Conservation (phyloP, 92 coral and sea anemone genomes). For the Zoanthus sansibaricus region DNA sequence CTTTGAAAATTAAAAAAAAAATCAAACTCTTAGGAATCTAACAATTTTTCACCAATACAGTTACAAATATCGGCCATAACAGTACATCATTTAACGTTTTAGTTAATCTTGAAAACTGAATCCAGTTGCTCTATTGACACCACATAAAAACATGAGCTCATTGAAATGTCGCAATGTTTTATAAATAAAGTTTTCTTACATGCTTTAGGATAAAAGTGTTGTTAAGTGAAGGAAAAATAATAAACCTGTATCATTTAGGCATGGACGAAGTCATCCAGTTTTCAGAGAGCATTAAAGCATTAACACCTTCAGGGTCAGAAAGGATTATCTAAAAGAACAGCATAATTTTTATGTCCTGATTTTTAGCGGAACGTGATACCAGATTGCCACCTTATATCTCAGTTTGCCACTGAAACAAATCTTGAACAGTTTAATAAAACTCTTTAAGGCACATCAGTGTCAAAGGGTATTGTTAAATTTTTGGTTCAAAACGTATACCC, state of each 20-base stretch:
- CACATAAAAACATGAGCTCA: constrained; percentile 31
- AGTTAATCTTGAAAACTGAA: not conserved
- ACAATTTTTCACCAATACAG: not conserved
- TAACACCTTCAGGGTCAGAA: too few species aligned
- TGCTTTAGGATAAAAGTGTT: not conserved
- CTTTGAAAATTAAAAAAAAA: not conserved
- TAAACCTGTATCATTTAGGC: too few species aligned
- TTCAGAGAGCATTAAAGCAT: too few species aligned
- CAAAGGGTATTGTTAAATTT: not conserved
- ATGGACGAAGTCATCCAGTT: too few species aligned
- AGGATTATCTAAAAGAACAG: too few species aligned
- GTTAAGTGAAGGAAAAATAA: too few species aligned
- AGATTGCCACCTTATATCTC: too few species aligned
- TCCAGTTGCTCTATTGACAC: not conserved
- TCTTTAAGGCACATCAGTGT: not conserved
- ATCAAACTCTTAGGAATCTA: not conserved
- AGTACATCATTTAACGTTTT: not conserved
- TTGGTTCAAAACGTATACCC: not conserved
- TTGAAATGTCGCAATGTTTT: not conserved
- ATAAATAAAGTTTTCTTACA: constrained; percentile 12
- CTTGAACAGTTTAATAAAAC: not conserved
- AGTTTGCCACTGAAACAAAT: not conserved
- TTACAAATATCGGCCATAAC: not conserved
- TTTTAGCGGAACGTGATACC: not conserved
- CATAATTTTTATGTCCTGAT: too few species aligned